Evolutionary conservation across 2,888 invertebrate species (phyloP).

Genomic region (Xylota sylvarum): DNA sequence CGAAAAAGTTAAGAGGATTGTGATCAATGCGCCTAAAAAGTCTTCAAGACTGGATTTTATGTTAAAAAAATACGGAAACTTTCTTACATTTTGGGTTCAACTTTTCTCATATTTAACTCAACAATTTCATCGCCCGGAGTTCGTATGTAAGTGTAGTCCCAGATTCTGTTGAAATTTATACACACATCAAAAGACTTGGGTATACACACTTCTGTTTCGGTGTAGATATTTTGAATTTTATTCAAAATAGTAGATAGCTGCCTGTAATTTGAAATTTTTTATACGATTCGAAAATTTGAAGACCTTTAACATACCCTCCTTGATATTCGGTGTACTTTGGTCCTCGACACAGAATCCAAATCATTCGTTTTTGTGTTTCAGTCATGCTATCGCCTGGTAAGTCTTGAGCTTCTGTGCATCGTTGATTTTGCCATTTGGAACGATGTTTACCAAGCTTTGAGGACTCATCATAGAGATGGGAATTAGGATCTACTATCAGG

Average conservation of each 20-base stretch:
- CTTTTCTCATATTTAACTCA: conserved; percentile 74
- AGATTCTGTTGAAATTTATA: conserved; percentile 81
- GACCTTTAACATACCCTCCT: conserved; percentile 82
- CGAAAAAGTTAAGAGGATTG: conserved; percentile 74
- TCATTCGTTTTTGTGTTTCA: conserved; percentile 85
- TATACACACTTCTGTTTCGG: conserved; percentile 86
- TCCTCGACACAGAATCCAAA: conserved; percentile 88
- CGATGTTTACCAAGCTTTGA: conserved; percentile 79
- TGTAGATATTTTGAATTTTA: conserved; percentile 87
- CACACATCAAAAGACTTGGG: conserved; percentile 81
- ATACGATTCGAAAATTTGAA: conserved; percentile 42
- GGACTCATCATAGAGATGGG: conserved; percentile 71
- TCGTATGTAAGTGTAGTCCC: conserved; percentile 78
- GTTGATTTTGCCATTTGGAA: conserved; percentile 82
- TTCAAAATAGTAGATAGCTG: conserved; percentile 85
- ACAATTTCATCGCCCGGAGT: conserved; percentile 66
- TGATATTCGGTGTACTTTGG: conserved; percentile 86
- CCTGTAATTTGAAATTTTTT: conserved; percentile 83
- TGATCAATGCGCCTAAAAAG: conserved; percentile 55
- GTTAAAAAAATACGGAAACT: background rate
- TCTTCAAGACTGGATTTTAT: background rate
- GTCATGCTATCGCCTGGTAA: conserved; percentile 76
- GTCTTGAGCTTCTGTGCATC: conserved; percentile 80
- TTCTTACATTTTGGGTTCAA: conserved; percentile 77
- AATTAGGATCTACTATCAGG: conserved; percentile 74